Evolutionary conservation across 2,113 vertebrate species (phyloP).

Genomic region (Gopherus flavomarginatus): DNA sequence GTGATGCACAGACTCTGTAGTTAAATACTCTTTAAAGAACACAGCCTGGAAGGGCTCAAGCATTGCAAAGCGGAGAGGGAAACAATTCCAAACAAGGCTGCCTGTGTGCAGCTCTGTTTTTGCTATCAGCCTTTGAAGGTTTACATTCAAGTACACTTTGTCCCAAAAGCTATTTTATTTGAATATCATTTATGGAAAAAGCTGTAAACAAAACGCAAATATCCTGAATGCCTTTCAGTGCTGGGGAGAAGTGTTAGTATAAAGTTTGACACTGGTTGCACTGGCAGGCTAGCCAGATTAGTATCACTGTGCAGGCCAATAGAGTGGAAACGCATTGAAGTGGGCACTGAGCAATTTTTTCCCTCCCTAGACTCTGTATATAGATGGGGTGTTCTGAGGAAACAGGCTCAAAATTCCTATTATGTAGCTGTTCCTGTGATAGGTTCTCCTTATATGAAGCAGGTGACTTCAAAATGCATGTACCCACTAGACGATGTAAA

Average conservation of each 20-base stretch:
- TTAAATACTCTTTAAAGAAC: constrained; percentile 60
- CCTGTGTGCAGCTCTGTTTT: constrained; percentile 40
- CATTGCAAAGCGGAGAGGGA: constrained; percentile 47
- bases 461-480: constrained; percentile 32
- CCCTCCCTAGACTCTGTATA: not conserved
- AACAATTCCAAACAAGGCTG: constrained; percentile 86
- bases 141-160: constrained; percentile 72
- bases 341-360: not conserved
- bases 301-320: constrained; percentile 26
- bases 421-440: not conserved
- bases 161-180: constrained; percentile 61
- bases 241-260: constrained; percentile 52
- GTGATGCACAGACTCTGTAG: not conserved
- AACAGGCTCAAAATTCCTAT: not conserved
- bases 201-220: constrained; percentile 72
- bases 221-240: constrained; percentile 49
- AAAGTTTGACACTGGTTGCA: constrained; percentile 56
- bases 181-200: constrained; percentile 72
- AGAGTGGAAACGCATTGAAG: not conserved
- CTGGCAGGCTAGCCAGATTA: constrained; percentile 44
- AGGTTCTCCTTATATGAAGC: not conserved
- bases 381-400: not conserved
- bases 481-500: not conserved
- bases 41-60: constrained; percentile 66
- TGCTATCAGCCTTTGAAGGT: constrained; percentile 64